Evolutionary conservation across 2,113 vertebrate species (phyloP).

Genomic region (Bombycilla garrulus): DNA sequence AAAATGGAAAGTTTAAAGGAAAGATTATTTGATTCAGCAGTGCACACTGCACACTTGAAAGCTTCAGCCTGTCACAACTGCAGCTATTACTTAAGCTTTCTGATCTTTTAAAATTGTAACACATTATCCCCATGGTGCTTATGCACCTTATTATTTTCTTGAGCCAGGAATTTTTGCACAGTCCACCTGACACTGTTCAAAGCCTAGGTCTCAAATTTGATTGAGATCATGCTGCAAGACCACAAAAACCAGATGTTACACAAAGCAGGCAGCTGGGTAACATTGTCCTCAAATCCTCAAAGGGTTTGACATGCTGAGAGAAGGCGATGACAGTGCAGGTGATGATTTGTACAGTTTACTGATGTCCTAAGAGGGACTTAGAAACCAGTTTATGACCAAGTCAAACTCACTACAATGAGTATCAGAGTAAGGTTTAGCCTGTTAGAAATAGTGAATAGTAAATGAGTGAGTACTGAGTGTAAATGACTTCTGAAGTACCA

Average conservation of each 20-base stretch:
- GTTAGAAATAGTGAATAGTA: background rate
- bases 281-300: background rate
- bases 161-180: background rate
- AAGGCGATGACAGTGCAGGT: background rate
- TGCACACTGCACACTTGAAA: background rate
- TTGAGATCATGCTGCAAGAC: background rate
- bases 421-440: background rate
- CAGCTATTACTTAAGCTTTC: background rate
- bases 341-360: background rate
- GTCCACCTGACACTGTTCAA: background rate
- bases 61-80: background rate
- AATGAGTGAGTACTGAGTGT: background rate
- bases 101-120: background rate
- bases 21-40: background rate
- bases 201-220: background rate
- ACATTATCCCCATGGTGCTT: background rate
- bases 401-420: background rate
- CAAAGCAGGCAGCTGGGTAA: background rate
- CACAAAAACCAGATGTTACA: background rate
- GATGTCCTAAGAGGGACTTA: background rate
- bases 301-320: background rate
- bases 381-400: background rate
- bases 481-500: background rate
- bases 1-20: conserved; percentile 18
- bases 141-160: background rate